A percentile compares a stretch with the other conserved stretches of the same genome.
Evolutionary conservation across 2,888 invertebrate species (phyloP).

Genomic region (Sinhomidia bicolor): DNA sequence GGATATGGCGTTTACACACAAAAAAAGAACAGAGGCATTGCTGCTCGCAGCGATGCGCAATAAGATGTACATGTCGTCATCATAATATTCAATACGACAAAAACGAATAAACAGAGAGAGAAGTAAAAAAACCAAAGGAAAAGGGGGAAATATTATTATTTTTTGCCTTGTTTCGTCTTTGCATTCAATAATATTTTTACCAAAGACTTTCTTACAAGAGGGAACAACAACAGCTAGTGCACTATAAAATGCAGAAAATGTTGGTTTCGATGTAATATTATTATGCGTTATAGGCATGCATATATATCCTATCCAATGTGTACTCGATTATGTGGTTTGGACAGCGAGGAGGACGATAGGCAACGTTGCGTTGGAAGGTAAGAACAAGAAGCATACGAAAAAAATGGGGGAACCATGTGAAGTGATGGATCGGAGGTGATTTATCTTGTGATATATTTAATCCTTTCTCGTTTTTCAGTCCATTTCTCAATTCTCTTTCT

Average conservation of each 20-base stretch:
- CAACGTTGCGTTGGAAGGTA: too few species aligned
- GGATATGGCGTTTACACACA: background rate
- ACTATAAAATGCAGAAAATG: conserved; percentile 41
- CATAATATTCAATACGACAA: conserved; percentile 17
- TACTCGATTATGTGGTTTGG: too few species aligned
- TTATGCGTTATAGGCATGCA: background rate
- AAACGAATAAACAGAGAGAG: background rate
- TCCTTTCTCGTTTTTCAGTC: conserved; percentile 79
- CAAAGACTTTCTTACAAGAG: conserved; percentile 37
- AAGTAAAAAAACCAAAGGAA: conserved; percentile 23
- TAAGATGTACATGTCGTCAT: conserved; percentile 25
- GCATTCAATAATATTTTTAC: conserved; percentile 18
- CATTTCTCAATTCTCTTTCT: conserved; percentile 76
- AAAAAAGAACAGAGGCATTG: background rate
- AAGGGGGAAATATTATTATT: conserved; percentile 25
- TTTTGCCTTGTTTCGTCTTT: conserved; percentile 44
- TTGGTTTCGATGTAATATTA: conserved; percentile 12
- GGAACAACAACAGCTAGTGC: background rate
- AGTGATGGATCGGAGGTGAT: conserved; percentile 79
- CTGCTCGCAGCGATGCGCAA: too few species aligned
- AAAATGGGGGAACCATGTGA: conserved; percentile 77
- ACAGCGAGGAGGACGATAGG: conserved; percentile 4
- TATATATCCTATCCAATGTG: too few species aligned
- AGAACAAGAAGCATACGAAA: conserved; percentile 35
- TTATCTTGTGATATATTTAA: conserved; percentile 80